Evolutionary conservation across 2,888 invertebrate species (phyloP), one percentile per base, ranked within the genome.

Genomic region (Pardosa pseudoannulata): DNA sequence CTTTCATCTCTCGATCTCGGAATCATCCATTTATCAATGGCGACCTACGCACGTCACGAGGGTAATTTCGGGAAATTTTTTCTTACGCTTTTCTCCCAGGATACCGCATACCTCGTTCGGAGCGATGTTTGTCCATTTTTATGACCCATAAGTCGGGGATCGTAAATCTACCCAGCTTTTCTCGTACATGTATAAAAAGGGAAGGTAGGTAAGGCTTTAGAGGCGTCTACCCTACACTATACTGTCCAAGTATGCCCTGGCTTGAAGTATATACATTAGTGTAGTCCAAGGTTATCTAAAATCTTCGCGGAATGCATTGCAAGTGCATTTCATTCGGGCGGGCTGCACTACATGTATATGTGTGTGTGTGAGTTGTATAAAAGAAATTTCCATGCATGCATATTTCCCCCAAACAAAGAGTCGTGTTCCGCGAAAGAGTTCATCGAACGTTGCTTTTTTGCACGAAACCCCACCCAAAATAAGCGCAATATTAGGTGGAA

Each of bases 11-110:
- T 23, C 29, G 79, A 74, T 71, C 29, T 39, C 36, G 76, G 62
- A 28, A n/a, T 31, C 19, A 28, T 7, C 71, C 19, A 79, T 79
- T 62, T 71, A 79, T 79, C 79, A 79, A 71, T 71, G 56, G 29
- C 62, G 29, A 16, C 79, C 79, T 36, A 79, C 79, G 41, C 79
- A 67, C 23, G n/a, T 56, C 23, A 56, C 2, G 16, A 2, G 16
- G 19, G 19, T 23, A 23, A 56, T 56, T 56, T 56, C 56, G n/a
- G 7, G 23, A 56, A 56, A 56, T 56, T 56, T 56, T 56, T 23
- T 56, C n/a, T n/a, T n/a, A n/a, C 23, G 56, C 23, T 56, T 56
- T 16, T 56, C 56, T 1, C 5, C 56, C 23, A 56, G 23, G 23
- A 56, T 23, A 56, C 23, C 11, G n/a, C 23, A 23, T 46, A 46